Conservation (phyloP, 2,797 vertebrate species). For the Notamacropus eugenii region DNA sequence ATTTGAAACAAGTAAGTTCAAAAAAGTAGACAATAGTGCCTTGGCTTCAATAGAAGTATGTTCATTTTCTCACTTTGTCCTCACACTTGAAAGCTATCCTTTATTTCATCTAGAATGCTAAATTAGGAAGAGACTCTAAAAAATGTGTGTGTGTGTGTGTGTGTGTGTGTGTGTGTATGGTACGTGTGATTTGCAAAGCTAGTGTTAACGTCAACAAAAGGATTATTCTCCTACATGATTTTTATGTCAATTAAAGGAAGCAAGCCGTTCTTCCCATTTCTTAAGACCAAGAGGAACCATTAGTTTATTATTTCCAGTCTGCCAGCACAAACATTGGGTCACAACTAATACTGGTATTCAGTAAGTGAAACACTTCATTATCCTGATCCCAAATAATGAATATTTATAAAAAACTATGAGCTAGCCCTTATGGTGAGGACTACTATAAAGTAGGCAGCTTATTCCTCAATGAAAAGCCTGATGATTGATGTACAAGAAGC, state of each 20-base stretch:
- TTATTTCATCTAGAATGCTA: conserved; percentile 52
- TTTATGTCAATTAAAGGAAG: conserved; percentile 49
- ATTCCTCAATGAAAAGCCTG: conserved; percentile 39
- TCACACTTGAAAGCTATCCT: conserved; percentile 24
- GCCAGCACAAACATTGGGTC: conserved; percentile 32
- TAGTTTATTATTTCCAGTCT: conserved; percentile 45
- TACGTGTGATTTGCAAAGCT: background rate
- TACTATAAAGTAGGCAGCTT: background rate
- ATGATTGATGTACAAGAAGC: conserved; percentile 15
- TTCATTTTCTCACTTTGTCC: conserved; percentile 34
- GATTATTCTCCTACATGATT: conserved; percentile 8
- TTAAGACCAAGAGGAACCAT: background rate
- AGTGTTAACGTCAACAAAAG: conserved; percentile 52
- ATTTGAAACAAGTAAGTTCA: conserved; percentile 38
- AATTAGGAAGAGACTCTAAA: background rate
- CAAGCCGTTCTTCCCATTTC: conserved; percentile 40
- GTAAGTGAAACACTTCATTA: conserved; percentile 55
- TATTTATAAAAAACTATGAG: conserved; percentile 12
- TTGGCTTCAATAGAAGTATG: conserved; percentile 34
- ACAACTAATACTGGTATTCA: conserved; percentile 7
- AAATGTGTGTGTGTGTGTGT: conserved; percentile 31
- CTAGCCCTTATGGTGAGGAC: conserved; percentile 34
- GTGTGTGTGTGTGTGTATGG: conserved; percentile 7
- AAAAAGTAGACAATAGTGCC: background rate
- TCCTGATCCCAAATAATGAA: conserved; percentile 43